These are phyloP conservation scores for Stratiolaelaps scimitus DNA, from an alignment of 1,140 invertebrate species.

Conservation along the genomic window DNA sequence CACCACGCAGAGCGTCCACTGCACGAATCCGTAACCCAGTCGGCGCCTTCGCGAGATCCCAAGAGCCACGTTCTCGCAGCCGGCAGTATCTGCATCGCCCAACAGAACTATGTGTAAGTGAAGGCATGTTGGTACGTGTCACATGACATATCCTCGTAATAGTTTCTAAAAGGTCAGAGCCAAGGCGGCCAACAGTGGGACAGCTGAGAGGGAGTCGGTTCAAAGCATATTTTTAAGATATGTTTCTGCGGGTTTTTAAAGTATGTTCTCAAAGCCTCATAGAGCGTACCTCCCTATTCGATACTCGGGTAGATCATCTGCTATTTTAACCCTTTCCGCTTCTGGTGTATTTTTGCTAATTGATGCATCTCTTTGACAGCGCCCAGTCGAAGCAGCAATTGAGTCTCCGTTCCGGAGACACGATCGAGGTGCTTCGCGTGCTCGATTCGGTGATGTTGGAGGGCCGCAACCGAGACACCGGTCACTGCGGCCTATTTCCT, in stretches of 20 bases:
- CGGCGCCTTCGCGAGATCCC: background rate
- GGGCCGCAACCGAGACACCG: slow-evolving; percentile 22
- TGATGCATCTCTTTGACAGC: background rate
- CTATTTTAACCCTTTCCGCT: too few relatives aligned
- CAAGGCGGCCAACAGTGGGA: too few relatives aligned
- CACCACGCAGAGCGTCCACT: background rate
- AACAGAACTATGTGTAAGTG: slow-evolving; percentile 26
- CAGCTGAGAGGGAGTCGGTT: too few relatives aligned
- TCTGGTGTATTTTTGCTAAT: too few relatives aligned
- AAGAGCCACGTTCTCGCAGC: slow-evolving; percentile 14
- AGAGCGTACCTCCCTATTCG: too few relatives aligned
- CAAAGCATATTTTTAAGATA: too few relatives aligned
- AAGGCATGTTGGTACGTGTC: too few relatives aligned
- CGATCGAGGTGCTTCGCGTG: slow-evolving; percentile 21
- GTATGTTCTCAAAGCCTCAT: too few relatives aligned
- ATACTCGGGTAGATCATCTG: too few relatives aligned
- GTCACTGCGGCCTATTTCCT: slow-evolving; percentile 19
- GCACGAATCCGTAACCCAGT: slow-evolving; percentile 15
- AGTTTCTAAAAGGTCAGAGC: too few relatives aligned
- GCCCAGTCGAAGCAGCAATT: slow-evolving; percentile 28
- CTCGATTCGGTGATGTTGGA: slow-evolving; percentile 27
- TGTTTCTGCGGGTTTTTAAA: too few relatives aligned
- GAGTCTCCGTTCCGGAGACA: slow-evolving; percentile 27
- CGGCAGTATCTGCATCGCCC: slow-evolving; percentile 26
- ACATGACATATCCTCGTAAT: too few relatives aligned